Percentiles rank a stretch among this genome's conserved stretches.
These are phyloP conservation scores for Pyrgilauda ruficollis DNA, from an alignment of 2,113 vertebrate genomes.

Conservation along the genomic window DNA sequence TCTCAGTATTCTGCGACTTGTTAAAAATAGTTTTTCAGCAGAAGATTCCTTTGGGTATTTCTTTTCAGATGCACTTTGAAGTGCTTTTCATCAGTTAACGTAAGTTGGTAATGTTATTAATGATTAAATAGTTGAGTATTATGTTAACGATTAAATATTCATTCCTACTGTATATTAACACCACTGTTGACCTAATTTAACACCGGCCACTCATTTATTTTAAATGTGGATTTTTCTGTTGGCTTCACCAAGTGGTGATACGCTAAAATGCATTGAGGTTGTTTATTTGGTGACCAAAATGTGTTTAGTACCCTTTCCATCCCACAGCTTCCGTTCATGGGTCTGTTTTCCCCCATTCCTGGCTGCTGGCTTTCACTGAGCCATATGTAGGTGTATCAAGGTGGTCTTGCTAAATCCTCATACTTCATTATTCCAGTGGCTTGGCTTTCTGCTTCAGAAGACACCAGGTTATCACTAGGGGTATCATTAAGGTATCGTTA, in stretches of 20 bases:
- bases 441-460: background rate
- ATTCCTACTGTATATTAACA: background rate
- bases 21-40: background rate
- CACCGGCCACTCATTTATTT: background rate
- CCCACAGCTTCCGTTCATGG: background rate
- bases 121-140: background rate
- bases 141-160: background rate
- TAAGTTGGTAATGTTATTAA: background rate
- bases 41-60: background rate
- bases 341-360: background rate
- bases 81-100: background rate
- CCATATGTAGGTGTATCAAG: rapidly evolving
- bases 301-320: background rate
- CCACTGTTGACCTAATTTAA: background rate
- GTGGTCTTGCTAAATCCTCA: background rate
- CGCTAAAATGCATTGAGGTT: background rate
- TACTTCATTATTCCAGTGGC: background rate
- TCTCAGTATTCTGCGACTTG: background rate
- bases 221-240: background rate
- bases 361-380: background rate
- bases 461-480: background rate
- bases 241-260: background rate
- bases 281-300: background rate
- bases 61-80: background rate
- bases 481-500: background rate